Evolutionary conservation across 2,113 vertebrate genomes (phyloP).

Genomic region (Heterocephalus glaber): DNA sequence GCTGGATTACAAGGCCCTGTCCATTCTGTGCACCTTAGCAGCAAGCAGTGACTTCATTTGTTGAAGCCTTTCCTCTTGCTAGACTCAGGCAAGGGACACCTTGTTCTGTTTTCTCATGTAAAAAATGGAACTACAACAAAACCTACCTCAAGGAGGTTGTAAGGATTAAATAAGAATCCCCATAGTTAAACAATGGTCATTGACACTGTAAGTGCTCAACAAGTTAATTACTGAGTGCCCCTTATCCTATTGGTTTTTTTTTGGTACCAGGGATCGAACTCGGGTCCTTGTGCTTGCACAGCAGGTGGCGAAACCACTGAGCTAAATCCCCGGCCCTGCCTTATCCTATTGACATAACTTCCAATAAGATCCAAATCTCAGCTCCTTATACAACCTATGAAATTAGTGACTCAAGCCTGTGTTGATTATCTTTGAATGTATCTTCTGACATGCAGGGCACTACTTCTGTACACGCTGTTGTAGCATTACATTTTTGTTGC

Average conservation of each 20-base stretch:
- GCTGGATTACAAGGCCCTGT: not conserved
- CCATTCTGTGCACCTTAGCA: not conserved
- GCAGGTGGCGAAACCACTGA: too few species aligned
- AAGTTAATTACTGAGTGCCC: not conserved
- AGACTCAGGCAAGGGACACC: not conserved
- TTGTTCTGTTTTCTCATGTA: not conserved
- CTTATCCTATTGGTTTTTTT: not conserved
- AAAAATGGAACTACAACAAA: not conserved
- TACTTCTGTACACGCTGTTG: not conserved
- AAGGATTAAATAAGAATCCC: slow-evolving; percentile 11
- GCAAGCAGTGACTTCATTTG: not conserved
- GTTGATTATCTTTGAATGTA: not conserved
- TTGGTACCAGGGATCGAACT: too few species aligned
- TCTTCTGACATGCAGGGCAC: not conserved
- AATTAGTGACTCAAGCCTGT: not conserved
- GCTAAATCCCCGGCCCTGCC: too few species aligned
- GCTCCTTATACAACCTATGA: not conserved
- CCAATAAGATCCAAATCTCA: not conserved
- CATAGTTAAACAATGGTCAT: not conserved
- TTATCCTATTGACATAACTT: not conserved
- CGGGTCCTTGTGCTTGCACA: too few species aligned
- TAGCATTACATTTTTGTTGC: not conserved
- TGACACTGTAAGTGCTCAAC: not conserved
- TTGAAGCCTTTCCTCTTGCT: not conserved
- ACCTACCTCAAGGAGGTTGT: not conserved